Evolutionary conservation across 2,113 vertebrate species (phyloP), one percentile per base, ranked within the genome.

Genomic region (Tupaia tana): DNA sequence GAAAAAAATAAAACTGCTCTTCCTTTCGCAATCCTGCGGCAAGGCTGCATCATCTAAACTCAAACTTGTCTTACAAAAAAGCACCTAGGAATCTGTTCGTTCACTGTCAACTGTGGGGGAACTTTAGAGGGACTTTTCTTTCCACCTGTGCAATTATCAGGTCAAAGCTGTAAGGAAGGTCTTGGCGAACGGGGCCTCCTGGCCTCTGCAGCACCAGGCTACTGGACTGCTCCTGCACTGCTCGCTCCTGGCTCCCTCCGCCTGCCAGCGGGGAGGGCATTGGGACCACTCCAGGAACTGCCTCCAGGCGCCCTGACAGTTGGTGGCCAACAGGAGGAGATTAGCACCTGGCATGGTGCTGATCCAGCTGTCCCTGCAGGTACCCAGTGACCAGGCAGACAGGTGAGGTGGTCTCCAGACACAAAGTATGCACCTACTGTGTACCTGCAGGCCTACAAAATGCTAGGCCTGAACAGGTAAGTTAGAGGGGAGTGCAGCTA

Each of bases 31-130:
- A 92, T 25, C 69, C 77, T 1, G 0, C 10, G 18, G 43, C 63
- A 86, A 93, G 61, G 59, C 27, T 83, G 29, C 79, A 93, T 54
- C 78, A 89, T 63, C 80, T 34, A 70, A 63, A 85, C 74, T 61
- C 67, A 93, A 74, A 78, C 31, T 24, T 56, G 18, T 59, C 66
- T 66, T 64, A 13, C 59, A 74, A 89, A 85, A 10, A 80, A 13
- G 52, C 24, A 43, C 27, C n/a, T 10, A 13, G 70, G 22, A 58
- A 22, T 78, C 13, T 81, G 43, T 67, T 67, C 77, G n/a, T 69
- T 74, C n/a, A 9, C 15, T 56, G 71, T 91, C 9, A 67, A 58
- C 61, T 25, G 4, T 0, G 14, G 52, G 2, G 34, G 34, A 92
- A 31, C 70, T 92, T 16, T 1, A 0, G 3, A 11, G 54, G 89